These are phyloP conservation scores for Sciurus vulgaris DNA, from an alignment of 2,797 vertebrate species.

Conservation along the genomic window DNA sequence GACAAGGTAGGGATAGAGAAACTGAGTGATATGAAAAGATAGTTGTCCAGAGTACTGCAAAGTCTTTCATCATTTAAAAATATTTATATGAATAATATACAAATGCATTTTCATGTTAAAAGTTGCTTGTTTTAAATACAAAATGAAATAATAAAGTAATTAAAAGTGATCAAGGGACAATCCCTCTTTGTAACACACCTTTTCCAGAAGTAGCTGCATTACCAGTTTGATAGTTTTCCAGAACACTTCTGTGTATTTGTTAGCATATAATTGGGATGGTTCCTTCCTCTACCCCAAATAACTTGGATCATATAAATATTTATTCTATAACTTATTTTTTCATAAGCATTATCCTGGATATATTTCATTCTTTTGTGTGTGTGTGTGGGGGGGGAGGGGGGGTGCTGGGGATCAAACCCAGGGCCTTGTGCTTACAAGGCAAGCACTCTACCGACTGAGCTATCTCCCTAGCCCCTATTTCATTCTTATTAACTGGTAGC, in stretches of 20 bases:
- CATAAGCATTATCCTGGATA: conserved; percentile 13
- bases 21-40: not conserved
- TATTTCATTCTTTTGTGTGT: too few species aligned
- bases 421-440: too few species aligned
- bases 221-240: not conserved
- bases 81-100: not conserved
- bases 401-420: too few species aligned
- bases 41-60: not conserved
- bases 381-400: too few species aligned
- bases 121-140: conserved; percentile 29
- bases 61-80: not conserved
- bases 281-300: not conserved
- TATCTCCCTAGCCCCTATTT: not conserved
- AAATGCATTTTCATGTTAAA: not conserved
- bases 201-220: not conserved
- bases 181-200: not conserved
- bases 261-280: not conserved
- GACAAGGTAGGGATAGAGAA: not conserved
- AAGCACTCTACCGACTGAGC: too few species aligned
- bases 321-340: not conserved
- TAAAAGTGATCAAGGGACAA: not conserved
- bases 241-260: not conserved
- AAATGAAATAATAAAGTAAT: not conserved
- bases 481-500: conserved; percentile 32
- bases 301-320: not conserved